phyloP scores from a whole-genome alignment of 2,888 invertebrate species.

The Anticlea derivata region DNA sequence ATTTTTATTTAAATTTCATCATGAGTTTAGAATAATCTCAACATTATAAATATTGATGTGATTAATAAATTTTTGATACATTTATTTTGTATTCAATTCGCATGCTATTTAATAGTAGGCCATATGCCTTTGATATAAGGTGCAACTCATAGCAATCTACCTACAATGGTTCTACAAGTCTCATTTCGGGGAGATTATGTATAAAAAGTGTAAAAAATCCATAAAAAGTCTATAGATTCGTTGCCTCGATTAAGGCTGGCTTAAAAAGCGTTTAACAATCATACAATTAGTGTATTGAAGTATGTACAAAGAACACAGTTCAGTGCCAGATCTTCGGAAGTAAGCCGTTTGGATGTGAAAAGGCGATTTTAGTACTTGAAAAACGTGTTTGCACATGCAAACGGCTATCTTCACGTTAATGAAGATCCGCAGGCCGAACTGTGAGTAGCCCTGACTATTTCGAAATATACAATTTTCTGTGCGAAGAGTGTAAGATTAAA shows the following conservation, averaged over 20 bases:
- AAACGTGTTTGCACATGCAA: no score
- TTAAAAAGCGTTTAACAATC: slow-evolving; percentile 8
- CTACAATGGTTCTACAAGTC: neutral
- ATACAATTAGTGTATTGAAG: neutral
- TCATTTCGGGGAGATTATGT: slow-evolving; percentile 7
- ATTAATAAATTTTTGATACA: neutral
- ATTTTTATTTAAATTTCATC: slow-evolving; percentile 9
- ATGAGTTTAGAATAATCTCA: slow-evolving; percentile 13
- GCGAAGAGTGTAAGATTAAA: no score
- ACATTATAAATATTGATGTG: slow-evolving; percentile 3
- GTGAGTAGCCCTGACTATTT: no score
- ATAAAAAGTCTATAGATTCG: slow-evolving; percentile 22
- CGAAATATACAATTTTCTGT: no score
- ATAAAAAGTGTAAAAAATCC: slow-evolving; percentile 24
- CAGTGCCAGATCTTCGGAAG: no score
- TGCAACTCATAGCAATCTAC: slow-evolving; percentile 1
- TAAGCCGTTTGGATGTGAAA: no score
- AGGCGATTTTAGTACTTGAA: no score
- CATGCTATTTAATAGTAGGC: neutral
- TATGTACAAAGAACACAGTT: neutral
- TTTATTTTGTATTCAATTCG: neutral
- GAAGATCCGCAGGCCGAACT: no score
- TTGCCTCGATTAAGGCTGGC: slow-evolving; percentile 15
- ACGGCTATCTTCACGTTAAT: no score
- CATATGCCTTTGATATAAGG: neutral